Evolutionary conservation across 2,797 vertebrate genomes (phyloP).

Genomic region (Xiphophorus birchmanni): DNA sequence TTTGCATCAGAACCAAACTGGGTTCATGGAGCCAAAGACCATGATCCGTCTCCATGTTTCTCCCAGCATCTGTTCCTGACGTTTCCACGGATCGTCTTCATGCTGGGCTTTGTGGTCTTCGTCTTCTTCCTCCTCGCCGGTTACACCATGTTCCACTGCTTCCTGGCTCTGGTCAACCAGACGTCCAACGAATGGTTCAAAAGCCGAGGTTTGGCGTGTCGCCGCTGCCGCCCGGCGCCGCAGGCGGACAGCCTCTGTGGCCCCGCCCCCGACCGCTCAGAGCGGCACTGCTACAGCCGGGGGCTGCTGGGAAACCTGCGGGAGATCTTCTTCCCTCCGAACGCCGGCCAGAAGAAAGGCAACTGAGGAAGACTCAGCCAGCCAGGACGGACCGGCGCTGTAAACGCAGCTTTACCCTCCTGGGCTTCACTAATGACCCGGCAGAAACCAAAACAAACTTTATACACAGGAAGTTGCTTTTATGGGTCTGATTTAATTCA

Average conservation of each 20-base stretch:
- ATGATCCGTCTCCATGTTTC: not conserved
- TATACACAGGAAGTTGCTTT: not conserved
- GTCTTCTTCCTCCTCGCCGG: slow-evolving; percentile 87
- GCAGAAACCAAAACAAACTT: not conserved
- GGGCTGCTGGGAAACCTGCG: slow-evolving; percentile 77
- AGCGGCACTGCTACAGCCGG: slow-evolving; percentile 76
- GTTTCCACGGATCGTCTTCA: slow-evolving; percentile 92
- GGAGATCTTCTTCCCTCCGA: slow-evolving; percentile 78
- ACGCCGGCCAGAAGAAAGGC: slow-evolving; percentile 73
- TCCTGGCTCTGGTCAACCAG: slow-evolving; percentile 89
- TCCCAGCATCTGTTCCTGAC: slow-evolving; percentile 92
- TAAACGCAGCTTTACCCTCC: not conserved
- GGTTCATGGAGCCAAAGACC: too few species aligned
- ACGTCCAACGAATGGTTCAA: slow-evolving; percentile 95
- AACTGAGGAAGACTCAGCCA: slow-evolving; percentile 49
- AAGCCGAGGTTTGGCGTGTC: slow-evolving; percentile 71
- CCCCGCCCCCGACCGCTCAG: slow-evolving; percentile 63
- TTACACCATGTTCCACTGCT: slow-evolving; percentile 86
- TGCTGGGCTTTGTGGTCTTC: slow-evolving; percentile 92
- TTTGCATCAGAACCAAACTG: not conserved
- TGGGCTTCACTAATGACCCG: not conserved
- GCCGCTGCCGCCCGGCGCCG: slow-evolving; percentile 70
- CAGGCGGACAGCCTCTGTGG: slow-evolving; percentile 38
- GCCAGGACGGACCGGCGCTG: not conserved
- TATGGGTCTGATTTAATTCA: not conserved